phyloP scores from a whole-genome alignment of 2,888 invertebrate species.

The Melanophora roralis region DNA sequence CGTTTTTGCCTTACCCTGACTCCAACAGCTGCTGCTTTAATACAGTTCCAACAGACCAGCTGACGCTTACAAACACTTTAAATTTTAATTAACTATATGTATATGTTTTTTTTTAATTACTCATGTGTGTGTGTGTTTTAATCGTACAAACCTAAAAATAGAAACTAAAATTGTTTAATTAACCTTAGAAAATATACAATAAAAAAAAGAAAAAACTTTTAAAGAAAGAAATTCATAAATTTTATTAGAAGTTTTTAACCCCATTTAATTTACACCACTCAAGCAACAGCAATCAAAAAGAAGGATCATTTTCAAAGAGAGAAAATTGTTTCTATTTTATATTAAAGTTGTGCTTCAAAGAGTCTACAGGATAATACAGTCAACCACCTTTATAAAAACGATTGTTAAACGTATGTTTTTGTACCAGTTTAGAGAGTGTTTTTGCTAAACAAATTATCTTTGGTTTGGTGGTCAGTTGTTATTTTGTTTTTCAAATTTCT shows the following conservation, averaged over 20 bases:
- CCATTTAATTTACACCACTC: conserved; percentile 4
- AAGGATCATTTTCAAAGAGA: conserved; percentile 28
- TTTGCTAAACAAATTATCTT: conserved; percentile 41
- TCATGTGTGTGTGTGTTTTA: neutral
- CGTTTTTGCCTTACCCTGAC: neutral
- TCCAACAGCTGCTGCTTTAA: conserved; percentile 14
- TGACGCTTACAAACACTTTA: conserved; percentile 38
- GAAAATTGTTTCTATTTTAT: neutral
- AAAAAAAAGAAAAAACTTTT: neutral
- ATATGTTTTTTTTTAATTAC: no score
- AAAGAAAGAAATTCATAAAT: conserved; percentile 1
- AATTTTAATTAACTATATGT: conserved; percentile 45
- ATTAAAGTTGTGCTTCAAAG: conserved; percentile 4
- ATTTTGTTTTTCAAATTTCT: neutral
- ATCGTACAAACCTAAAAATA: neutral
- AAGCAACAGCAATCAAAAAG: neutral
- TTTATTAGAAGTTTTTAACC: conserved; percentile 10
- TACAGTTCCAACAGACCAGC: conserved; percentile 10
- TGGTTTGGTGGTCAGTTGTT: conserved; percentile 13
- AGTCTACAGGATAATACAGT: neutral
- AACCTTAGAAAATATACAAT: conserved; percentile 26
- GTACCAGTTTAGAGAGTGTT: neutral
- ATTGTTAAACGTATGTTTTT: neutral
- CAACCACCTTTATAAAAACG: conserved; percentile 23
- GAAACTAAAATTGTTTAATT: conserved; percentile 43